Evolutionary conservation across 2,797 vertebrate genomes (phyloP), one percentile per base, ranked within the genome.

Genomic region (Varecia variegata): DNA sequence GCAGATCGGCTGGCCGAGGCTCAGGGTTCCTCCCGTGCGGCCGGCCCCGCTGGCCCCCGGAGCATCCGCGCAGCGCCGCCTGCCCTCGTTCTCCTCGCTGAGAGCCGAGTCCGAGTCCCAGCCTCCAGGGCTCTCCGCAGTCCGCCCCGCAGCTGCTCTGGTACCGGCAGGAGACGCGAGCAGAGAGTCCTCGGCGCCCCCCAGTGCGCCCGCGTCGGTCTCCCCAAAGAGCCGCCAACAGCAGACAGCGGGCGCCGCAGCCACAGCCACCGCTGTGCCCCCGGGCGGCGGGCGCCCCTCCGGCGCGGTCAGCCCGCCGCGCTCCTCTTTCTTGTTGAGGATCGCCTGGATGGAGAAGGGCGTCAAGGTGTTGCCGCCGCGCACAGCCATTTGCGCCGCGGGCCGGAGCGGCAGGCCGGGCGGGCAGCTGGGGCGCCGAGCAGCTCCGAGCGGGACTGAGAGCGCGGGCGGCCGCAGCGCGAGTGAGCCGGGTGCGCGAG

Each of bases 321-420:
- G 97, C 86, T 99, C 99, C 97, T 99, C 99, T 98, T 99, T 99
- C 98, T 99, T 99, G 98, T 99, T 99, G 94, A 99, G 98, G 98
- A 99, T 99, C 94, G 99, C 99, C 98, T 99, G 99, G 98, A 99
- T 99, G 76, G 99, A 99, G 98, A 99, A 99, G 50, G 99, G 99
- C 99, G 99, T 99, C 97, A 99, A 98, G 96, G 99, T 98, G 98
- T 98, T 98, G 97, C 99, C 98, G 96, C 99, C 98, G 97, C 99
- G 99, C 97, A 99, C 98, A 94, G 99, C 99, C 99, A 99, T 99
- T 96, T 80, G 97, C 97, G 80, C 96, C 94, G 67, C 70, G 52
- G 92, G 93, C 85, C 56, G 71, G 90, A 76, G 84, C 67, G 50
- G 77, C 95, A 40, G 67, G 52, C 21, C 20, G 25, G 38, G 43